These are phyloP conservation scores for Halichondria panicea DNA, from an alignment of 37 sponge, comb jelly and placozoan species.

Conservation along the genomic window DNA sequence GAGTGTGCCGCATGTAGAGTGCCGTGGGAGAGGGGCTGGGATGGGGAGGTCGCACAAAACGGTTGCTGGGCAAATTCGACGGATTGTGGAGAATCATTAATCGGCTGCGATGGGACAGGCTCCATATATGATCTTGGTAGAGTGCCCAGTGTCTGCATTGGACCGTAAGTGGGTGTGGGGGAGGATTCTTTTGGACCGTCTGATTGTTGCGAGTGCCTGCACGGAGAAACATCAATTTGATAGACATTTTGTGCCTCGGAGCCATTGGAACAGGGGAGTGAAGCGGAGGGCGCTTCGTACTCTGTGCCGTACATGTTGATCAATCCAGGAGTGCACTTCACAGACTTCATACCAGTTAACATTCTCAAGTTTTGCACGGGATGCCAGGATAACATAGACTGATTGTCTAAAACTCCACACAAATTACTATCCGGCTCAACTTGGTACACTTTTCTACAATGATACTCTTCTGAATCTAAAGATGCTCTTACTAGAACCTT, in stretches of 20 bases:
- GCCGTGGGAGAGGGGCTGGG: slow-evolving; percentile 6
- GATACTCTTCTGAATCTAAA: background rate
- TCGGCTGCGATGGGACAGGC: background rate
- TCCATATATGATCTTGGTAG: slow-evolving; percentile 64
- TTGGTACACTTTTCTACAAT: slow-evolving; percentile 7
- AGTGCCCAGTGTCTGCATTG: slow-evolving; percentile 55
- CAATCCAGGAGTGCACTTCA: slow-evolving; percentile 10
- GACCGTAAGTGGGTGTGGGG: slow-evolving; percentile 49
- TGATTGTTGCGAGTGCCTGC: background rate
- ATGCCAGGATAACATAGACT: too few relatives aligned
- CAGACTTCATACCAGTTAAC: slow-evolving; percentile 10
- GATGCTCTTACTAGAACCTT: slow-evolving; percentile 7
- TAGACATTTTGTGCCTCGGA: too few relatives aligned
- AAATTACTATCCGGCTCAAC: too few relatives aligned
- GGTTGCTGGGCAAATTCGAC: slow-evolving; percentile 17
- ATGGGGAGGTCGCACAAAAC: slow-evolving; percentile 20
- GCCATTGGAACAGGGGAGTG: too few relatives aligned
- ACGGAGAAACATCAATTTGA: slow-evolving; percentile 22
- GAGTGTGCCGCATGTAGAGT: slow-evolving; percentile 8
- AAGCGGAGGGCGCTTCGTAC: background rate
- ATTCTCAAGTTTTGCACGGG: slow-evolving; percentile 14
- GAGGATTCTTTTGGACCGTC: slow-evolving; percentile 12
- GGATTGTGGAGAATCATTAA: slow-evolving; percentile 15
- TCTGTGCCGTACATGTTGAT: slow-evolving; percentile 20
- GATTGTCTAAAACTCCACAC: too few relatives aligned